Percentiles rank a stretch among this genome's conserved stretches.
Conservation (phyloP, 2,113 vertebrate genomes). For the Labeo rohita region DNA sequence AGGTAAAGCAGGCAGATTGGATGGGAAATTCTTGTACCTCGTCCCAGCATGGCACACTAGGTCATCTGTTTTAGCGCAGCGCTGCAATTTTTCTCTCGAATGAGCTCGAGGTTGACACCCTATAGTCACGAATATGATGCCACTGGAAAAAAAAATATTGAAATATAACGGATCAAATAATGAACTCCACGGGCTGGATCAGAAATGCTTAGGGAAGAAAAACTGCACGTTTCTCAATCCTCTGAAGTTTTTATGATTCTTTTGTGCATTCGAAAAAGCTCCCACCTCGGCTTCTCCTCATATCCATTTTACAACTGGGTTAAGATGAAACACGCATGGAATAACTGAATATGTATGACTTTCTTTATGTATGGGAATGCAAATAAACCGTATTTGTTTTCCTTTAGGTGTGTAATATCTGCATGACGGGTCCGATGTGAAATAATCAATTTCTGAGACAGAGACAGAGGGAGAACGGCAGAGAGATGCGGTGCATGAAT, state of each 20-base stretch:
- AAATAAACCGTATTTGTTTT: slow-evolving; percentile 37
- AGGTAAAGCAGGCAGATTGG: slow-evolving; percentile 34
- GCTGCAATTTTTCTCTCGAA: slow-evolving; percentile 15
- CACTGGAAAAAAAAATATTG: background rate
- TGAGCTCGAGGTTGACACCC: background rate
- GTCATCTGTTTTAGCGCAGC: slow-evolving; percentile 16
- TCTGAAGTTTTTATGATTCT: slow-evolving; percentile 24
- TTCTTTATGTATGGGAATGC: slow-evolving; percentile 16
- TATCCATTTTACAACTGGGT: slow-evolving; percentile 37
- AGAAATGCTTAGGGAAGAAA: slow-evolving; percentile 18
- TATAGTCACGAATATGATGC: background rate
- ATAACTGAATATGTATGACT: slow-evolving; percentile 34
- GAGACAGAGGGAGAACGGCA: slow-evolving; percentile 12
- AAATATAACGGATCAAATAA: slow-evolving; percentile 23
- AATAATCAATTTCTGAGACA: slow-evolving; percentile 31
- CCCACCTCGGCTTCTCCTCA: background rate
- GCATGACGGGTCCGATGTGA: slow-evolving; percentile 15
- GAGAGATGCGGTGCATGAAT: slow-evolving; percentile 26
- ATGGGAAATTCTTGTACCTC: slow-evolving; percentile 32
- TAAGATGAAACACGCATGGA: slow-evolving; percentile 21
- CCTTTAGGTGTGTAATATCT: slow-evolving; percentile 36
- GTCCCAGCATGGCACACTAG: background rate
- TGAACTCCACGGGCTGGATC: background rate
- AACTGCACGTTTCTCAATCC: slow-evolving; percentile 7
- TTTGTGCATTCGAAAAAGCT: background rate